Evolutionary conservation across 1,140 invertebrate species (phyloP).

Genomic region (Drosophila nasuta): DNA sequence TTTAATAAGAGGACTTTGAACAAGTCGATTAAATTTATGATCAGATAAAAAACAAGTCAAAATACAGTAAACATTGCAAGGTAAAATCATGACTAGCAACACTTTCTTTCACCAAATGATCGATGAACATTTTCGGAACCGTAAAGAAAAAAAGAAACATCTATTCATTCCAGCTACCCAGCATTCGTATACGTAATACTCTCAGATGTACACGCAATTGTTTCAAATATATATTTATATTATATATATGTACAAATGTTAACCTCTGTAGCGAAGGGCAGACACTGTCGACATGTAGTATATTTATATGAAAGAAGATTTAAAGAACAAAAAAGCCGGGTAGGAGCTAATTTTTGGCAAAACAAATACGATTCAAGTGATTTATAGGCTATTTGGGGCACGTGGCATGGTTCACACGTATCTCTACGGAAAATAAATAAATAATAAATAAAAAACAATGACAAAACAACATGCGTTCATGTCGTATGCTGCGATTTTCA

Average conservation of each 20-base stretch:
- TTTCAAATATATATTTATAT: background rate
- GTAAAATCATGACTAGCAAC: background rate
- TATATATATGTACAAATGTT: background rate
- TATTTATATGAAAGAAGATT: background rate
- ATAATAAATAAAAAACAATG: constrained; percentile 42
- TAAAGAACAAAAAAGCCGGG: background rate
- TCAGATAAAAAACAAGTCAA: constrained; percentile 62
- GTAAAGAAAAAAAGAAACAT: too few species aligned
- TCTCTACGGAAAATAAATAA: constrained; percentile 28
- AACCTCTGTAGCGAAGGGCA: constrained; percentile 3
- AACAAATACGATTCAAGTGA: constrained; percentile 36
- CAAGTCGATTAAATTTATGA: constrained; percentile 49
- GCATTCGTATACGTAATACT: background rate
- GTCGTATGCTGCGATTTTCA: constrained; percentile 49
- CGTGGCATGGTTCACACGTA: constrained; percentile 54
- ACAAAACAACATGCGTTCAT: constrained; percentile 44
- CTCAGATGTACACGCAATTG: background rate
- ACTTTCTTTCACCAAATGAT: constrained; percentile 3
- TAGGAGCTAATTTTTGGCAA: constrained; percentile 11
- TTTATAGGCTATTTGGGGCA: constrained; percentile 61
- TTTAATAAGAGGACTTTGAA: constrained; percentile 70
- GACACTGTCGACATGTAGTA: background rate
- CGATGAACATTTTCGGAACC: background rate
- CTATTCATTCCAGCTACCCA: background rate
- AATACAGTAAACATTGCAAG: background rate